Evolutionary conservation across 2,113 vertebrate species (phyloP), one percentile per base, ranked within the genome.

Genomic region (Arizona elegans): DNA sequence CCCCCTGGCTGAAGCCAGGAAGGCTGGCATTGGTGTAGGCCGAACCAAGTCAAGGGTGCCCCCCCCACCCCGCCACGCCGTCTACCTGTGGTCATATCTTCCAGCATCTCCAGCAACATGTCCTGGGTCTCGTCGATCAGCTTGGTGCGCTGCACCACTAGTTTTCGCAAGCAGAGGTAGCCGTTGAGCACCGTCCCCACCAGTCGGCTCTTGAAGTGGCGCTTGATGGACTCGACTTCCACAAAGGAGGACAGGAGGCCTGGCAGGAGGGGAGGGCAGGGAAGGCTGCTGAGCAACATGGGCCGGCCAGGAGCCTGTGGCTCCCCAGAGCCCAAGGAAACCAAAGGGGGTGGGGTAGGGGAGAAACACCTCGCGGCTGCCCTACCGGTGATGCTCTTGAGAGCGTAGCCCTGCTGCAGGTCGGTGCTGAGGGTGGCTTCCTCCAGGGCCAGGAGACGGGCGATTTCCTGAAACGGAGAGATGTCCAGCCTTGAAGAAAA

Each of bases 11-110:
- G 62, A 65, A 11, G 11, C 62, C 62, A 29, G 62, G 26, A 12
- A 65, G 26, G 59, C 24, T 65, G 26, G 59, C 21, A 21, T 56
- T 70, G 29, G 62, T 15, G 29, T 29, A 75, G 65, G n/a, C 13
- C 1, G 4, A 17, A 8, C 5, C 70, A 17, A 33, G 70, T 15
- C 19, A 0, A 19, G 13, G 43, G 5, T 0, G 11, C 5, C 58
- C 8, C 4, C 21, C 0, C 38, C 38, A 43, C 38, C 1, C 0
- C 13, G 1, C 33, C 23, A 2, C 0, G 50, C 90, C 4, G 1
- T 29, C 91, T 97, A 99, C 99, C 99, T 98, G 99, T 99, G 19
- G 99, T 99, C 99, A 99, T 99, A 97, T 99, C 99, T 96, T 99
- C 99, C 95, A 99, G 98, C 99, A 99, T 99, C 97, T 99, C 99